Conservation (phyloP, 2,888 invertebrate species). For the Cantharis rufa region DNA sequence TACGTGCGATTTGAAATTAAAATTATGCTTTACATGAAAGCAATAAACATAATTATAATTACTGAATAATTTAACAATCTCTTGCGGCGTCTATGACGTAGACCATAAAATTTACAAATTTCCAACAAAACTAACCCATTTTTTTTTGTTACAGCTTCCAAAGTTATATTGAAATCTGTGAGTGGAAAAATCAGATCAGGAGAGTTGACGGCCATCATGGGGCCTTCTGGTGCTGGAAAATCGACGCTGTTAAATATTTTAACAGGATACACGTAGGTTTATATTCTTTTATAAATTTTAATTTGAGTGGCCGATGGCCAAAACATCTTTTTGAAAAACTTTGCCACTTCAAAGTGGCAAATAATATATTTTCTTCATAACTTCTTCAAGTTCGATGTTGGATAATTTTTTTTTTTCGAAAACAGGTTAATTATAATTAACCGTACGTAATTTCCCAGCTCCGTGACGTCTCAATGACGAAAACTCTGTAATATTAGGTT, state of each 20-base stretch:
- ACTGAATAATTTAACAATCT: background rate
- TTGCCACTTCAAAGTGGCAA: no score
- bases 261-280: conserved; percentile 90
- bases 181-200: conserved; percentile 87
- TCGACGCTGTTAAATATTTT: conserved; percentile 92
- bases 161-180: conserved; percentile 86
- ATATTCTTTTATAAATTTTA: background rate
- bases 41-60: background rate
- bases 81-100: background rate
- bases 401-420: no score
- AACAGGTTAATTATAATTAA: no score
- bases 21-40: background rate
- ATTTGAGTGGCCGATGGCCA: no score
- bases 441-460: no score
- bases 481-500: no score
- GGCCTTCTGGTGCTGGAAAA: conserved; percentile 94
- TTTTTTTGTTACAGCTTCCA: conserved; percentile 68
- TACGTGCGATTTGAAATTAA: background rate
- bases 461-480: no score
- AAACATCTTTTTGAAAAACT: no score
- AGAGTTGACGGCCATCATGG: conserved; percentile 96
- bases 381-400: no score
- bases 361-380: no score
- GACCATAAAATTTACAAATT: background rate
- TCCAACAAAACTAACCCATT: conserved; percentile 17